Evolutionary conservation across 2,113 vertebrate species (phyloP), one percentile per base, ranked within the genome.

Genomic region (Trinectes maculatus): DNA sequence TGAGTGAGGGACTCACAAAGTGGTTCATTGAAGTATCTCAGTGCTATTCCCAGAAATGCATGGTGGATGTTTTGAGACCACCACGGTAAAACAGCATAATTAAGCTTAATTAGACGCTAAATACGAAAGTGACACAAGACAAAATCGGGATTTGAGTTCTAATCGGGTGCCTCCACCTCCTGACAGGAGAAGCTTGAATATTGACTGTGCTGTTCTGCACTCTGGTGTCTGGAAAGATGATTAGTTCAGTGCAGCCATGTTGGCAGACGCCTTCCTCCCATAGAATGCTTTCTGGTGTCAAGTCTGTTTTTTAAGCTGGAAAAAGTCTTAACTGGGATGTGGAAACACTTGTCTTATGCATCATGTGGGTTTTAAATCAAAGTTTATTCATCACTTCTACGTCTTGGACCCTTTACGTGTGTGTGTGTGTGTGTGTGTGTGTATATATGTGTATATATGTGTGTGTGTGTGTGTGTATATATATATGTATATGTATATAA

Each of bases 151-250:
- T 11, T 34, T 15, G 8, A 29, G 6, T 15, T 7, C 40, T 52
- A 1, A 3, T 7, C 2, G 18, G 37, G 24, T 31, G 53, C 55
- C 25, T 53, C 25, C 1, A 29, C 58, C 16, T 4, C 42, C 4
- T 15, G 11, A 68, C 39, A 53, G 22, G 47, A 56, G 22, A 61
- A 65, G 12, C 49, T 18, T 19, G 26, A 29, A 18, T 64, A 44
- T 40, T 5, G 0, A 55, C 1, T 29, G 47, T 22, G 16, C 10
- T 9, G 10, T 22, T 25, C 37, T 59, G 53, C 43, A 42, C 62
- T 51, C 62, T 57, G 47, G 31, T 28, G 75, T 72, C 84, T 91
- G 85, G 85, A 79, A 89, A 88, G 76, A 83, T 54, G 57, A 83
- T 89, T 69, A 72, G 43, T 37, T 0, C 8, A 10, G 51, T 71